phyloP scores from a whole-genome alignment of 2,888 invertebrate species.

The Oligia strigilis region DNA sequence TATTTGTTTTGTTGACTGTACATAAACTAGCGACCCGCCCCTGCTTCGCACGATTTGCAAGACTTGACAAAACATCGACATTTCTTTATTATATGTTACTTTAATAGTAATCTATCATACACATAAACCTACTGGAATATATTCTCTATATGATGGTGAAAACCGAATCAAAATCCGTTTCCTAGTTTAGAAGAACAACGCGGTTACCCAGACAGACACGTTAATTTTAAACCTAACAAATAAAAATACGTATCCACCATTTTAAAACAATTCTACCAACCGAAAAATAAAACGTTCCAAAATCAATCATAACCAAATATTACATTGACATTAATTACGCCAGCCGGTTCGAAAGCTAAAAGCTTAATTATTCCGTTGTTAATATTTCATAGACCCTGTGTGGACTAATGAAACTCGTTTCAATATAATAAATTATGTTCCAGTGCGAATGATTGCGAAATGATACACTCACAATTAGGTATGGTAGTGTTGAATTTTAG shows the following conservation, averaged over 20 bases:
- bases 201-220: too few relatives aligned
- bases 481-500: slow-evolving; percentile 27
- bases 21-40: too few relatives aligned
- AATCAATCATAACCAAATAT: slow-evolving; percentile 48
- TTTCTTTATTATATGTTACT: not conserved
- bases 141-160: not conserved
- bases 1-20: too few relatives aligned
- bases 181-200: not conserved
- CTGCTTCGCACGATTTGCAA: too few relatives aligned
- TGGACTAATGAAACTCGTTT: slow-evolving; percentile 71
- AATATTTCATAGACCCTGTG: slow-evolving; percentile 70
- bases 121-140: not conserved
- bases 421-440: slow-evolving; percentile 72
- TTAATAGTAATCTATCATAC: not conserved
- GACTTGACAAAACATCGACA: too few relatives aligned
- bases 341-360: slow-evolving; percentile 44
- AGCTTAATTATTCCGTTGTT: slow-evolving; percentile 68
- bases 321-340: slow-evolving; percentile 13
- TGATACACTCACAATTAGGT: slow-evolving; percentile 67
- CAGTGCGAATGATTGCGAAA: slow-evolving; percentile 62
- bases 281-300: slow-evolving; percentile 7
- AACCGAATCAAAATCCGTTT: not conserved
- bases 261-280: slow-evolving; percentile 10
- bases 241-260: not conserved
- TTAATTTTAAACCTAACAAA: not conserved